Percentiles rank a stretch among this genome's conserved stretches.
Conservation (phyloP, 92 coral and sea anemone genomes). For the Metridium senile region DNA sequence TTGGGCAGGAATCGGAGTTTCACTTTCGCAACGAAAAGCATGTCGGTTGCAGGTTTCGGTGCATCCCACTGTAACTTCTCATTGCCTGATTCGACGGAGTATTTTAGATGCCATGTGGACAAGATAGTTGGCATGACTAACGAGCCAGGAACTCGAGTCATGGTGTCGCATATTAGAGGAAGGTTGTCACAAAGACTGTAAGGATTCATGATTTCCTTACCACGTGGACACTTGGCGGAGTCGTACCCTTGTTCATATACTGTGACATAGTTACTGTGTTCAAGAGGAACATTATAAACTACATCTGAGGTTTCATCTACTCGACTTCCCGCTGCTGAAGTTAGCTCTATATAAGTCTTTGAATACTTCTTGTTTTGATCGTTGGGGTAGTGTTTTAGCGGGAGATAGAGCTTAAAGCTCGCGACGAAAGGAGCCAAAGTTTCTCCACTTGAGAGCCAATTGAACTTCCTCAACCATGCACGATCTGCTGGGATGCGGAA, state of each 20-base stretch:
- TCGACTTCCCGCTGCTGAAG: conserved; percentile 22
- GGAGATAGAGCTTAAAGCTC: conserved; percentile 27
- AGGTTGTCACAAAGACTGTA: conserved; percentile 54
- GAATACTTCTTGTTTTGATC: neutral
- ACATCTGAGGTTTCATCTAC: neutral
- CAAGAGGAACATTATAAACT: conserved; percentile 15
- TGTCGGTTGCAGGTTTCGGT: conserved; percentile 53
- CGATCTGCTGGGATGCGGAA: conserved; percentile 32
- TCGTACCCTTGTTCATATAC: conserved; percentile 37
- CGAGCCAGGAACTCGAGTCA: conserved; percentile 17
- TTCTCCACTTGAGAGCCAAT: conserved; percentile 28
- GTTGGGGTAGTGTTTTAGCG: conserved; percentile 3
- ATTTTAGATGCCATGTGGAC: conserved; percentile 47
- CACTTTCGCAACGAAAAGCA: conserved; percentile 40
- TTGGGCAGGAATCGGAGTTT: conserved; percentile 43
- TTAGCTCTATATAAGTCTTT: conserved; percentile 18
- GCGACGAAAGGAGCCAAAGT: conserved; percentile 23
- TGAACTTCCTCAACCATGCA: conserved; percentile 21
- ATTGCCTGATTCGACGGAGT: conserved; percentile 29
- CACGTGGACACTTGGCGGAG: conserved; percentile 1
- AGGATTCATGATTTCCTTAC: conserved; percentile 43
- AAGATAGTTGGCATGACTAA: conserved; percentile 51
- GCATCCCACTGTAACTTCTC: conserved; percentile 35
- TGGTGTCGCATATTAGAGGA: conserved; percentile 47
- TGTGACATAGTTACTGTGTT: conserved; percentile 1